phyloP scores from a whole-genome alignment of 2,113 vertebrate genomes.

The Xiphophorus maculatus region DNA sequence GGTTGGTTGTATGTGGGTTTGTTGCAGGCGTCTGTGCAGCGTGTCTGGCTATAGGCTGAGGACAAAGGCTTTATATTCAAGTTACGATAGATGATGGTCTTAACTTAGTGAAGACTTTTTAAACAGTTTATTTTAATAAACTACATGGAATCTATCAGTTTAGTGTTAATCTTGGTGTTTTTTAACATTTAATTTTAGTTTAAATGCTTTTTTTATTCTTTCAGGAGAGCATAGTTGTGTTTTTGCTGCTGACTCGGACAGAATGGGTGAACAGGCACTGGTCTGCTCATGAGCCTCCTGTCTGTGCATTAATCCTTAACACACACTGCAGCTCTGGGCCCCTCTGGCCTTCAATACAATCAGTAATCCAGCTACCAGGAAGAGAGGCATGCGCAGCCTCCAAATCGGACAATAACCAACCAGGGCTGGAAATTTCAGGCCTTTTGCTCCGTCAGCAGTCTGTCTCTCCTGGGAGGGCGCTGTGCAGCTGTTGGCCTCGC shows the following conservation, averaged over 20 bases:
- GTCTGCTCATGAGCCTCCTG: slow-evolving; percentile 52
- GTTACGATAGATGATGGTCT: slow-evolving; percentile 33
- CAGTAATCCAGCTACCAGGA: slow-evolving; percentile 77
- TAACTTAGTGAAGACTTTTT: neutral
- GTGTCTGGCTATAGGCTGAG: neutral
- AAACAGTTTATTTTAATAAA: slow-evolving; percentile 9
- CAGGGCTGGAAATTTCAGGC: slow-evolving; percentile 67
- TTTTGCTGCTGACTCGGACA: slow-evolving; percentile 71
- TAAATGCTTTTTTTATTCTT: neutral
- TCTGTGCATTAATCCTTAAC: slow-evolving; percentile 73
- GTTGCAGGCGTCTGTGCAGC: slow-evolving; percentile 3
- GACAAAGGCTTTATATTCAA: neutral
- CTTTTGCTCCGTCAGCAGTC: slow-evolving; percentile 70
- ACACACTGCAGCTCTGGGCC: slow-evolving; percentile 56
- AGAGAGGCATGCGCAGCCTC: slow-evolving; percentile 60
- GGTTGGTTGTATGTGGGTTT: slow-evolving; percentile 20
- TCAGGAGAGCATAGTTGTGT: slow-evolving; percentile 38
- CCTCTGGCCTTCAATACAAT: slow-evolving; percentile 62
- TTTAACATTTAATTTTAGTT: neutral
- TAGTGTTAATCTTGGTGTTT: too few species aligned
- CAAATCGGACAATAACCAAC: slow-evolving; percentile 60
- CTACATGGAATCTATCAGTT: neutral
- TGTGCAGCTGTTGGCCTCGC: slow-evolving; percentile 53
- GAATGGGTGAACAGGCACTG: slow-evolving; percentile 51
- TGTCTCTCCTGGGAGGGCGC: slow-evolving; percentile 52